Evolutionary conservation across 2,888 invertebrate genomes (phyloP), one percentile per base, ranked within the genome.

Genomic region (Siphlonurus alternatus): DNA sequence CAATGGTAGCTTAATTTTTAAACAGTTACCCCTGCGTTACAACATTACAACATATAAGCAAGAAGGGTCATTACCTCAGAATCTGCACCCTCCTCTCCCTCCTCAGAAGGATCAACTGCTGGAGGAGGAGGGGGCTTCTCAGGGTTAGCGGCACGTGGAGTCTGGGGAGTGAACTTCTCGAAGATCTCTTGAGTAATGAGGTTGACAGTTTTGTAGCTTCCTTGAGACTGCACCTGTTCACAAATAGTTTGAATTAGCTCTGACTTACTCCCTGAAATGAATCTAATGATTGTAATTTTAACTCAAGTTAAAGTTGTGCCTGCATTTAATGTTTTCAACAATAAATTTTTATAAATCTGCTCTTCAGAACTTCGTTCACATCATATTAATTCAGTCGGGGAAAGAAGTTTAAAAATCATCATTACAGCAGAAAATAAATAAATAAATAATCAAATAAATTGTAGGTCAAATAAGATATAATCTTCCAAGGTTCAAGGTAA

Each of bases 151-250:
- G 85, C 84, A 54, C 82, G 81, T 66, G 86, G 87, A 5, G 78
- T 77, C 70, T 81, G 80, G 0, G 86, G 85, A 22, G 83, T 82
- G 72, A 88, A 78, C 71, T 89, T 90, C 69, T 92, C 87, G 77
- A 93, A 95, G 73, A 85, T 88, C 73, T 91, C 93, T 74, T 91
- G 90, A 66, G 87, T 86, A 71, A 96, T 92, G 66, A 95, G 78
- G 68, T 88, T 92, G 56, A 96, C 90, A 0, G 93, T 93, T 74
- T 90, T 87, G 77, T 89, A 89, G 69, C 82, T 84, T 66, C 78
- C 80, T 61, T 73, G 70, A 1, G 76, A 62, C 63, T 70, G 69
- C 5, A 67, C 64, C 67, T 67, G 62, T 18, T n/a, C n/a, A n/a
- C n/a, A n/a, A n/a, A n/a, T n/a, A n/a, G n/a, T n/a, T n/a, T n/a